Conservation (phyloP, 2,113 vertebrate species). For the Madoqua kirkii region DNA sequence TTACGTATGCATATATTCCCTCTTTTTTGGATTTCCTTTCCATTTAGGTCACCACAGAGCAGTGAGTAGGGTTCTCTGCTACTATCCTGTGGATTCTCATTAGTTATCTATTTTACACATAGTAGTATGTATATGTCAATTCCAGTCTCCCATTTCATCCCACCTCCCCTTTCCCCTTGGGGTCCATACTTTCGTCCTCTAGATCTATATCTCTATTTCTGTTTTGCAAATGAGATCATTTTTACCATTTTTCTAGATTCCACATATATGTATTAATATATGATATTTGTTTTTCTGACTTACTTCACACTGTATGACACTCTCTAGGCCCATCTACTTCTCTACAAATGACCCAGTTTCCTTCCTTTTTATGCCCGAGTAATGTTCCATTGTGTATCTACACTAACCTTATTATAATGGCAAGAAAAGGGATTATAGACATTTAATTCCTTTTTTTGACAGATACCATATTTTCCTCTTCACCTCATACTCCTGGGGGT, state of each 20-base stretch:
- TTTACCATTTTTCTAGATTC: background rate
- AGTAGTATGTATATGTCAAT: background rate
- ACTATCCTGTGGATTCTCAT: background rate
- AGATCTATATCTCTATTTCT: background rate
- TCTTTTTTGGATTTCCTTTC: background rate
- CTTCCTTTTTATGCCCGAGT: background rate
- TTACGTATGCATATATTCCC: background rate
- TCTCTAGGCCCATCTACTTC: background rate
- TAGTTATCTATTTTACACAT: background rate
- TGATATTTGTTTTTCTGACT: background rate
- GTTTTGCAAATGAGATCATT: background rate
- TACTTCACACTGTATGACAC: background rate
- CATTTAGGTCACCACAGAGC: background rate
- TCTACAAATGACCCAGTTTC: background rate
- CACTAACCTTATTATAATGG: background rate
- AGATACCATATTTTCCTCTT: background rate
- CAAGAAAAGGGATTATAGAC: background rate
- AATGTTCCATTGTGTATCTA: background rate
- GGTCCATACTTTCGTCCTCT: background rate
- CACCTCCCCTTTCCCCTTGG: background rate
- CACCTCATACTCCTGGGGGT: background rate
- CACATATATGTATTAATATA: background rate
- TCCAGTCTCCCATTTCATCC: background rate
- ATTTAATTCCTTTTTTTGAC: background rate
- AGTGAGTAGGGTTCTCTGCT: background rate